Conservation (phyloP, 2,113 vertebrate genomes). For the Xenus cinereus region DNA sequence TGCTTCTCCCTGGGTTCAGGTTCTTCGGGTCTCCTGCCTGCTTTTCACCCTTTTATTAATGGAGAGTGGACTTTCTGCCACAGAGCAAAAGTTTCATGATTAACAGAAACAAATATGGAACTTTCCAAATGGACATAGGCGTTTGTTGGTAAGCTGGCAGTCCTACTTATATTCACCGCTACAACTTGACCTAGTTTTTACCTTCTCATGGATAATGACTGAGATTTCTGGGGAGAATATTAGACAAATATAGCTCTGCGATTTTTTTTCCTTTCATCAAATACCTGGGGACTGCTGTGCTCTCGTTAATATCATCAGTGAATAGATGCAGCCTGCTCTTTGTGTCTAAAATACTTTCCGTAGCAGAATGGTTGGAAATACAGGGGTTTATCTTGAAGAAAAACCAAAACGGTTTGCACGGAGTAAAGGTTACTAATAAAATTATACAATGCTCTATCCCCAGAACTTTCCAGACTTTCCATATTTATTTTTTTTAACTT, state of each 20-base stretch:
- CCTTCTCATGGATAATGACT: conserved; percentile 12
- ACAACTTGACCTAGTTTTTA: background rate
- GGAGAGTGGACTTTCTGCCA: conserved; percentile 47
- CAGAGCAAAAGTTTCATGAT: conserved; percentile 50
- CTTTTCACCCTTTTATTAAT: conserved; percentile 54
- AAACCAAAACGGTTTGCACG: background rate
- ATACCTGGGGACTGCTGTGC: conserved; percentile 3
- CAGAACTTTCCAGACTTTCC: conserved; percentile 9
- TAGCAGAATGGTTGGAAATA: background rate
- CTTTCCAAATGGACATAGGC: conserved; percentile 42
- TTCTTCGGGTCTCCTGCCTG: conserved; percentile 47
- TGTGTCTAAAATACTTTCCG: background rate
- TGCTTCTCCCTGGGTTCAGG: conserved; percentile 60
- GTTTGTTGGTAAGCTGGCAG: conserved; percentile 41
- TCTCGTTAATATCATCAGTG: background rate
- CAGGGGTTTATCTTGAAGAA: background rate
- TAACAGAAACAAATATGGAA: conserved; percentile 56
- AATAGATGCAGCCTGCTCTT: background rate
- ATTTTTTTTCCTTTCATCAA: background rate
- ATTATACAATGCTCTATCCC: background rate
- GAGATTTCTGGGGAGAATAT: conserved; percentile 47
- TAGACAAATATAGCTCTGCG: background rate
- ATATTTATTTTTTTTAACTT: background rate
- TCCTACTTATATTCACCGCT: conserved; percentile 25
- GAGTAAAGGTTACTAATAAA: background rate